Evolutionary conservation across 2,797 vertebrate species (phyloP).

Genomic region (Tympanoctomys barrerae): DNA sequence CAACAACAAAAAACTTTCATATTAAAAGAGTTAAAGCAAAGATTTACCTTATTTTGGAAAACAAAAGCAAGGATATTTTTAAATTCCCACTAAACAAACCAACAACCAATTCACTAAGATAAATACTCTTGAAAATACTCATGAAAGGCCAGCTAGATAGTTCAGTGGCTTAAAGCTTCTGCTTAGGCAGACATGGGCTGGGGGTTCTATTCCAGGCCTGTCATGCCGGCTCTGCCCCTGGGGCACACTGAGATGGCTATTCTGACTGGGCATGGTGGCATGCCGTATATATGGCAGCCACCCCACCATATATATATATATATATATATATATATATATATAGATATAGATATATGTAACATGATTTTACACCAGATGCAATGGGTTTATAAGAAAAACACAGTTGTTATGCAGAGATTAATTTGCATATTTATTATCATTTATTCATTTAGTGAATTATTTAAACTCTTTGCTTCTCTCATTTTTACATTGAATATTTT

Average conservation of each 20-base stretch:
- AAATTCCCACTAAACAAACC: conserved; percentile 46
- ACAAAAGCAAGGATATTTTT: conserved; percentile 60
- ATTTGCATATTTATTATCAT: background rate
- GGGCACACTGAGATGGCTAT: too few relatives aligned
- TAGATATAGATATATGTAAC: too few relatives aligned
- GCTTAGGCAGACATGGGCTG: too few relatives aligned
- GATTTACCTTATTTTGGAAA: conserved; percentile 7
- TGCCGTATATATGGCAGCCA: too few relatives aligned
- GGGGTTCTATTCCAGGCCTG: too few relatives aligned
- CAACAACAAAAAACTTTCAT: too few relatives aligned
- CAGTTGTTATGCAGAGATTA: conserved; percentile 48
- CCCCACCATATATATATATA: too few relatives aligned
- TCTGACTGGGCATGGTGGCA: too few relatives aligned
- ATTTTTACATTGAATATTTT: background rate
- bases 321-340: too few relatives aligned
- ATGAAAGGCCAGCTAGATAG: background rate
- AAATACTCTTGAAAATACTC: conserved; percentile 43
- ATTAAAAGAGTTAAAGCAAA: conserved; percentile 45
- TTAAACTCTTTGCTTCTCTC: background rate
- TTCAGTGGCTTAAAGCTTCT: too few relatives aligned
- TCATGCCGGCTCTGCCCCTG: too few relatives aligned
- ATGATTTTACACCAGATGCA: conserved; percentile 56
- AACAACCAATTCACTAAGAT: conserved; percentile 9
- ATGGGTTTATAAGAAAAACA: conserved; percentile 38
- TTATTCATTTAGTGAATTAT: conserved; percentile 51